Evolutionary conservation across 2,888 invertebrate species (phyloP).

Genomic region (Parelbella ahira): DNA sequence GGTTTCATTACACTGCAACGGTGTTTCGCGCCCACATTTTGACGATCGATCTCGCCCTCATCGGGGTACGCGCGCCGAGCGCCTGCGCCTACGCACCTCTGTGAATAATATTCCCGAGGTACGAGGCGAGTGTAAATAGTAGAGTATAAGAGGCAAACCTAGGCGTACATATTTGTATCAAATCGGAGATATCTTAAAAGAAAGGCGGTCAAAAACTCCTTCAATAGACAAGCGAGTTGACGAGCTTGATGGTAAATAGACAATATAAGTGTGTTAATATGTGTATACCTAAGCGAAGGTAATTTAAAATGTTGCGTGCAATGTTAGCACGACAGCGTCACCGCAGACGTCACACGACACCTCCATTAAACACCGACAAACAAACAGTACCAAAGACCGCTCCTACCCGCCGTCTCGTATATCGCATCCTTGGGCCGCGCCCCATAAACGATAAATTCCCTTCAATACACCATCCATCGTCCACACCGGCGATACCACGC

Average conservation of each 20-base stretch:
- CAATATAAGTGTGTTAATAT: too few relatives aligned
- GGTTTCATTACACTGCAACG: constrained; percentile 63
- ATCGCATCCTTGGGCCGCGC: constrained; percentile 62
- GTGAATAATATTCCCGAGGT: constrained; percentile 28
- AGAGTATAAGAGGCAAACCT: too few relatives aligned
- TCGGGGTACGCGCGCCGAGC: constrained; percentile 48
- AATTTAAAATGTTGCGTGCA: constrained; percentile 3
- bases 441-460: constrained; percentile 66
- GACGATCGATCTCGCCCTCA: constrained; percentile 69
- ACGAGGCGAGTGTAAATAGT: too few relatives aligned
- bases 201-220: too few relatives aligned
- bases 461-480: constrained; percentile 68
- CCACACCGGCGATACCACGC: constrained; percentile 63
- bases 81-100: constrained; percentile 59
- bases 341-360: constrained; percentile 44
- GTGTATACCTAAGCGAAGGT: too few relatives aligned
- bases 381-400: constrained; percentile 62
- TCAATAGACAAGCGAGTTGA: too few relatives aligned
- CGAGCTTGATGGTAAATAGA: too few relatives aligned
- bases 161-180: too few relatives aligned
- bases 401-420: constrained; percentile 56
- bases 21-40: constrained; percentile 60
- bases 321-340: not conserved
- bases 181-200: too few relatives aligned
- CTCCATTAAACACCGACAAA: constrained; percentile 62